Conservation (phyloP, 23 tunicate genomes). For the Halocynthia aurantium region DNA sequence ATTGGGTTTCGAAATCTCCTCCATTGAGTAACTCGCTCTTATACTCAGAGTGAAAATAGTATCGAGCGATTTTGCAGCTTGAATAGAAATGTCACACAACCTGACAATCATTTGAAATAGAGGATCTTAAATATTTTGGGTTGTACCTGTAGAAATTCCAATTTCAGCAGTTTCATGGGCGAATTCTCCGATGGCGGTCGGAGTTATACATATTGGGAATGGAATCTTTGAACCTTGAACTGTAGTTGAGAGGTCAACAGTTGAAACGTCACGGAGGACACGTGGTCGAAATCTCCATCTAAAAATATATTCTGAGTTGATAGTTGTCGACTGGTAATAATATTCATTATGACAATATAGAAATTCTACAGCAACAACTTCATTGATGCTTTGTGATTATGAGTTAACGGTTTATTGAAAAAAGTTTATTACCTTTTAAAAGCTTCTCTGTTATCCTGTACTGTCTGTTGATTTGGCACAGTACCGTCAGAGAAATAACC, state of each 20-base stretch:
- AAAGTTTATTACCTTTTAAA: background rate
- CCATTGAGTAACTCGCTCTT: constrained; percentile 54
- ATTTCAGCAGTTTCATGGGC: constrained; percentile 54
- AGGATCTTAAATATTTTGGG: too few species aligned
- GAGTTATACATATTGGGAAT: constrained; percentile 62
- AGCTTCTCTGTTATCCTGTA: constrained; percentile 35
- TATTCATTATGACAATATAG: too few species aligned
- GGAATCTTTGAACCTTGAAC: constrained; percentile 37
- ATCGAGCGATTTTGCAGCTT: constrained; percentile 40
- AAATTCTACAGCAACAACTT: too few species aligned
- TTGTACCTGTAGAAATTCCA: constrained; percentile 33
- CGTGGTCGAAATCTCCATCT: constrained; percentile 55
- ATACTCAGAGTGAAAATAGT: constrained; percentile 63
- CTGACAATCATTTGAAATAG: too few species aligned
- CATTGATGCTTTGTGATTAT: too few species aligned
- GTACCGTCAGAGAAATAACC: constrained; percentile 57
- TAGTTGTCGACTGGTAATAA: too few species aligned
- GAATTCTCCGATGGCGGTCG: constrained; percentile 67
- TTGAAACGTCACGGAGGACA: constrained; percentile 62
- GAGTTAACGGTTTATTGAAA: too few species aligned
- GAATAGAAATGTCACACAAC: too few species aligned
- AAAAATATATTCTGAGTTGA: background rate
- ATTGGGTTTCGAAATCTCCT: constrained; percentile 36
- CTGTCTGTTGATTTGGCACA: constrained; percentile 41
- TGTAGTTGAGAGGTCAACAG: constrained; percentile 34